Base-by-base conservation (phyloP, 2,113 vertebrate genomes). In the Bubo bubo region DNA sequence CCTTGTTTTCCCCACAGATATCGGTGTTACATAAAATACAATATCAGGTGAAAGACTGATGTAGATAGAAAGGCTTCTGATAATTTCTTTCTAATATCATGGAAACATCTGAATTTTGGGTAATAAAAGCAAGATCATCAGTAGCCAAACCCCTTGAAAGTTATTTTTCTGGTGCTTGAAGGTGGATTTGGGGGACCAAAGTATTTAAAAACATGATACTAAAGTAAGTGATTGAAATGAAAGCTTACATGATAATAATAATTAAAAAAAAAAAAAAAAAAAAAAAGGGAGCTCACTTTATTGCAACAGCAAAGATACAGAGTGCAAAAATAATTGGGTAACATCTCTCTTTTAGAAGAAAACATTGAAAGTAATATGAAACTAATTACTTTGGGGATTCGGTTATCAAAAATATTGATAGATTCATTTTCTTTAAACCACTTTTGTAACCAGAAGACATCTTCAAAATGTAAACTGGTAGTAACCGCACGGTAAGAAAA, bases 41-140 rank as follows among this genome's bases (percentile, higher is more conserved):
- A 1, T 12, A 23, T 5, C 23, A 67, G 8, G 2, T 5, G 34
- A 81, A 86, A 28, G 3, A 14, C 4, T 67, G 0, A 7, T 8
- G 6, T 14, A 39, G 8, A 12, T 39, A 24, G 41, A 55, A 59
- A 30, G 4, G 0, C 1, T 86, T 70, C 18, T 59, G 50, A 14
- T 34, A 28, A 55, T 32, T 93, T 66, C 32, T 62, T 85, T 76
- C 41, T 37, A 63, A 8, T 9, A 59, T 6, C 8, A 43, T 22
- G 26, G 14, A 71, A 81, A 86, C 8, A 34, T 39, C 26, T 39
- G 17, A 67, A 56, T 3, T 90, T 80, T 34, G 27, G 45, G 5
- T 16, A 19, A 11, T 64, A 72, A 14, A 55, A 60, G 9, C 6
- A 63, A 75, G 26, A 73, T 39, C 10, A 43, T 20, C 45, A 66